Evolutionary conservation across 2,888 invertebrate genomes (phyloP), one percentile per base, ranked within the genome.

Genomic region (Chymomyza fuscimana): DNA sequence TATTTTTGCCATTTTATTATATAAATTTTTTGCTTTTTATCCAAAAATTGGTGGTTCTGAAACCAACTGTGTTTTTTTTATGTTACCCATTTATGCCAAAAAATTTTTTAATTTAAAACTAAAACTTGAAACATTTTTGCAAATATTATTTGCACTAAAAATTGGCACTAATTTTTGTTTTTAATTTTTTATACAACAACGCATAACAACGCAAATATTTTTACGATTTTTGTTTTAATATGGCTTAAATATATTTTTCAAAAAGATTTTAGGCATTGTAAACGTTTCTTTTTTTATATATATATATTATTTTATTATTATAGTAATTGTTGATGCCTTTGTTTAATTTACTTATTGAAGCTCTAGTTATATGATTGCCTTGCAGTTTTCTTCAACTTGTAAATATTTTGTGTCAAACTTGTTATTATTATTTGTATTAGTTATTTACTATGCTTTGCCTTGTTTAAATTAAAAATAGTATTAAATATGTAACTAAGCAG

Each of bases 301-400:
- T 32, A 32, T 63, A 58, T 59, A 69, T 90, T 92, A 91, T 90
- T 92, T 92, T 92, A 91, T 65, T 89, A 86, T 90, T 88, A 89
- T 83, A 84, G 81, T 82, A 72, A 67, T 81, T 25, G 63, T 66
- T 72, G 77, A 72, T 80, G 69, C 70, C 74, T 74, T 76, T 76
- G 69, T 73, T 86, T 65, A 73, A 67, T 80, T 80, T 74, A 73
- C 63, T 80, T 76, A 70, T 78, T 90, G 90, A 91, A 91, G 91
- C 91, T 91, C 91, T 91, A 91, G 90, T 90, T 89, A 82, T 90
- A 91, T 91, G 91, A 91, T 91, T 91, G 91, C 91, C 91, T 90
- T 91, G 91, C 91, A 91, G 90, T 90, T 90, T 87, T 90, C 89
- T 89, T 89, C 85, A 84, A 84, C 85, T 87, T 86, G 86, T 85